A percentile compares a stretch with the other conserved stretches of the same genome.
These are phyloP conservation scores for Papilio gigon DNA, from an alignment of 2,888 invertebrate genomes.

Conservation along the genomic window DNA sequence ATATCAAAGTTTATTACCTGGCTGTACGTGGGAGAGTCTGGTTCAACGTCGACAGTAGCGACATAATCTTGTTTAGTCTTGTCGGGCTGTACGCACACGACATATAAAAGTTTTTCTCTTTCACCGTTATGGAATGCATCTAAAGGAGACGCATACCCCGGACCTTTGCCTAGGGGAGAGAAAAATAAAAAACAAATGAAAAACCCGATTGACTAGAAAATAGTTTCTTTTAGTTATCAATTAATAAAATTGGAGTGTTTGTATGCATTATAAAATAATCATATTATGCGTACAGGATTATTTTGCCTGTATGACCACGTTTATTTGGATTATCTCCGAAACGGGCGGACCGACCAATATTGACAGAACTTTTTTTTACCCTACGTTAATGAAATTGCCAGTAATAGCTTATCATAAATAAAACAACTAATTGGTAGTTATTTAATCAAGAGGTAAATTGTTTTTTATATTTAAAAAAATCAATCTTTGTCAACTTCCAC, in stretches of 20 bases:
- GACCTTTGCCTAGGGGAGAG: constrained; percentile 72
- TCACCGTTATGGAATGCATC: constrained; percentile 93
- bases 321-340: no score
- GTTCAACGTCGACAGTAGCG: constrained; percentile 95
- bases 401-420: no score
- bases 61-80: constrained; percentile 91
- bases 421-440: not conserved
- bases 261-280: no score
- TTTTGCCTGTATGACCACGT: no score
- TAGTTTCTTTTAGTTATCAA: not conserved
- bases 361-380: no score
- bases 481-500: constrained; percentile 31
- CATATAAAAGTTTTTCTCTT: constrained; percentile 92
- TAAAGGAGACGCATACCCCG: constrained; percentile 89
- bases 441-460: not conserved
- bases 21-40: constrained; percentile 90
- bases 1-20: constrained; percentile 82
- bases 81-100: constrained; percentile 93
- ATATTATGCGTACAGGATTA: no score
- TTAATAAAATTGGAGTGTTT: no score
- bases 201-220: not conserved
- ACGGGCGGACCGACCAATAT: no score
- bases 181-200: not conserved
- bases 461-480: constrained; percentile 2
- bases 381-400: no score